These are phyloP conservation scores for Epinephelus fuscoguttatus DNA, from an alignment of 2,113 vertebrate genomes.

Conservation along the genomic window DNA sequence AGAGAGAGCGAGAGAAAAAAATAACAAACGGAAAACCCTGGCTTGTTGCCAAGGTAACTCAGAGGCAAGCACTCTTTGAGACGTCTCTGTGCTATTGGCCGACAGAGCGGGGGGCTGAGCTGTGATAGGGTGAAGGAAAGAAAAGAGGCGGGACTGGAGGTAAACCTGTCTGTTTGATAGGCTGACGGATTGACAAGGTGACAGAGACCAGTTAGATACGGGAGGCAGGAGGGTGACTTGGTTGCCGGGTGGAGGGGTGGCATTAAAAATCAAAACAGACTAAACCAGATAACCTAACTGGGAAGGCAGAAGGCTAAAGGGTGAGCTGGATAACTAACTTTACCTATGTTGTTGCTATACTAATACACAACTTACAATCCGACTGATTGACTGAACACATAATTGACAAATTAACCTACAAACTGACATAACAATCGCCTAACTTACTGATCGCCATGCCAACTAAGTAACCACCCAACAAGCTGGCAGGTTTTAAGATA, in stretches of 20 bases:
- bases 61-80: constrained; percentile 66
- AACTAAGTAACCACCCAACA: background rate
- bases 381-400: background rate
- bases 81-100: constrained; percentile 72
- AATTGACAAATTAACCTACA: background rate
- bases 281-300: background rate
- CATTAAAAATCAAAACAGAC: constrained; percentile 41
- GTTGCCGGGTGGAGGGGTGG: constrained; percentile 5
- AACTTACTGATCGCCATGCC: too few relatives aligned
- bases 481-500: background rate
- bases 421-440: background rate
- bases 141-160: constrained; percentile 49
- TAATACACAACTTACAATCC: background rate
- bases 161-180: constrained; percentile 57
- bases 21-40: constrained; percentile 72
- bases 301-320: background rate
- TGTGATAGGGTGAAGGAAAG: constrained; percentile 71
- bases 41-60: constrained; percentile 87
- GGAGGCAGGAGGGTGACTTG: background rate
- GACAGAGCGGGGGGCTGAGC: constrained; percentile 33
- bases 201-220: constrained; percentile 44
- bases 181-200: constrained; percentile 47
- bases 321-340: constrained; percentile 5
- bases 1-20: constrained; percentile 48
- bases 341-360: background rate